Evolutionary conservation across 1,140 invertebrate genomes (phyloP).

Genomic region (Nomia melanderi): DNA sequence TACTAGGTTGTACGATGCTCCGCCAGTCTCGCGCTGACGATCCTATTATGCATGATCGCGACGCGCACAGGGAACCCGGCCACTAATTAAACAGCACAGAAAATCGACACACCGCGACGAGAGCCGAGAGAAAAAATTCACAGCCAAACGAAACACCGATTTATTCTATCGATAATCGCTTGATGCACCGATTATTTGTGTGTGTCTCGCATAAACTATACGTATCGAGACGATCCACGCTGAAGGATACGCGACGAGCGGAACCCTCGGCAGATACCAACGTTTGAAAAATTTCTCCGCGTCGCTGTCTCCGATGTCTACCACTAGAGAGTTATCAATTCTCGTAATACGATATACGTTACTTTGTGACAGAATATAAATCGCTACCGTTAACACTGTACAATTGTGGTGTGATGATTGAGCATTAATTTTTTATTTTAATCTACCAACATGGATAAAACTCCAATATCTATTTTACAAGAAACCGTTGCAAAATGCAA

Average conservation of each 20-base stretch:
- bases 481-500: neutral
- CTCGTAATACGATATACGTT: no score
- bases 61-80: neutral
- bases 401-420: no score
- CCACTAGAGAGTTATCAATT: neutral
- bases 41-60: constrained; percentile 41
- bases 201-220: constrained; percentile 42
- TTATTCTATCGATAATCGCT: constrained; percentile 31
- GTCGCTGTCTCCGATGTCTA: neutral
- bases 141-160: constrained; percentile 26
- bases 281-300: no score
- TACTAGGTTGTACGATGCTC: constrained; percentile 48
- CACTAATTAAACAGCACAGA: neutral
- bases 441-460: neutral
- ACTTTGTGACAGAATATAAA: no score
- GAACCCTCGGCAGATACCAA: no score
- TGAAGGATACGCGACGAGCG: neutral
- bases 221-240: constrained; percentile 12
- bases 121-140: neutral
- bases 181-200: constrained; percentile 38
- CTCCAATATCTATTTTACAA: neutral
- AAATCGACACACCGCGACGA: neutral
- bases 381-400: no score
- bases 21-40: constrained; percentile 28
- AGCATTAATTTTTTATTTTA: no score